phyloP scores from a whole-genome alignment of 2,888 invertebrate genomes.

The Meta bourneti region DNA sequence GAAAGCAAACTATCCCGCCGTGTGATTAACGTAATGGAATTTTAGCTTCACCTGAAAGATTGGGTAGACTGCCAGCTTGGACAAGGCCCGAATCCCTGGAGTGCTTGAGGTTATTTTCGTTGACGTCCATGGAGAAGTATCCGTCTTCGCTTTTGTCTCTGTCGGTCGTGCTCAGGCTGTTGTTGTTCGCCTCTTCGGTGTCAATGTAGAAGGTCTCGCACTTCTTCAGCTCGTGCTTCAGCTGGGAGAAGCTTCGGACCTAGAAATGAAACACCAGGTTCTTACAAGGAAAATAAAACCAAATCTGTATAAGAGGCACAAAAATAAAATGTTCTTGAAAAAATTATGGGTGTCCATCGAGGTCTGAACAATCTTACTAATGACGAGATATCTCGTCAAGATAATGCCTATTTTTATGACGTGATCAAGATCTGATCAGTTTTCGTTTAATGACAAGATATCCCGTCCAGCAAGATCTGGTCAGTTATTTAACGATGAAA shows the following conservation, averaged over 20 bases:
- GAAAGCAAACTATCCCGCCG: not conserved
- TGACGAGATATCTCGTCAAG: too few species aligned
- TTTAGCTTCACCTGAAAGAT: slow-evolving; percentile 58
- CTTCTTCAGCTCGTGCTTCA: slow-evolving; percentile 95
- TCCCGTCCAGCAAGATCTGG: too few species aligned
- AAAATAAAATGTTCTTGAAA: not conserved
- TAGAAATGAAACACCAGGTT: slow-evolving; percentile 80
- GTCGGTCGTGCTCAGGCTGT: slow-evolving; percentile 9
- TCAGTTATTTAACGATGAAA: too few species aligned
- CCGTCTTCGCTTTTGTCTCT: slow-evolving; percentile 62
- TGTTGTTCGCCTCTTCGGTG: slow-evolving; percentile 74
- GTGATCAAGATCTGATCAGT: too few species aligned
- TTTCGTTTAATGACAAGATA: too few species aligned
- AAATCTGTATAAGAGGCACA: not conserved
- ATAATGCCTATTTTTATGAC: too few species aligned
- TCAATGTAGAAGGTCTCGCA: slow-evolving; percentile 94
- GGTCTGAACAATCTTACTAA: too few species aligned
- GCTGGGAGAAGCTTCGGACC: slow-evolving; percentile 95
- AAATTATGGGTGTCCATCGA: too few species aligned
- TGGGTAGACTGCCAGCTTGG: slow-evolving; percentile 71
- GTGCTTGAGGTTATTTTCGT: slow-evolving; percentile 50
- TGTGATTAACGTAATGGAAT: slow-evolving; percentile 41
- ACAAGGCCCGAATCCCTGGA: slow-evolving; percentile 49
- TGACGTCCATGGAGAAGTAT: slow-evolving; percentile 73
- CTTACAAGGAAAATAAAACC: not conserved